phyloP scores from a whole-genome alignment of 1,140 invertebrate genomes.

The Reticulitermes speratus region DNA sequence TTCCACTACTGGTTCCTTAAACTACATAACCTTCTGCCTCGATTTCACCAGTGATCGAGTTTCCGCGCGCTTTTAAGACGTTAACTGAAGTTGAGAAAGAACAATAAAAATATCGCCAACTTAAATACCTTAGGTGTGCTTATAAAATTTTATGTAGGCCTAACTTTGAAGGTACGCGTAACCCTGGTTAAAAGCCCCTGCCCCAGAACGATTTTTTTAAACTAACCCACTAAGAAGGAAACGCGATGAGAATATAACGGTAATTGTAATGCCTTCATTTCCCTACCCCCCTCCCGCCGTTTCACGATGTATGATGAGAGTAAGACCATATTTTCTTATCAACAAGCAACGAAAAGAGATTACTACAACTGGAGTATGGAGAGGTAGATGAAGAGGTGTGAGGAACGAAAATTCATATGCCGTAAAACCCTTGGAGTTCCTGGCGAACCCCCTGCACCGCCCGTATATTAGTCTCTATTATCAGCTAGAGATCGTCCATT shows the following conservation, averaged over 20 bases:
- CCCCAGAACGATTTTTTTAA: neutral
- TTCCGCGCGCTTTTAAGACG: no score
- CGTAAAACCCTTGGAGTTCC: neutral
- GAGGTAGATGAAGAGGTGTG: neutral
- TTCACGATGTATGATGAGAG: neutral
- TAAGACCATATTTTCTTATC: neutral
- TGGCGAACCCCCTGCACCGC: neutral
- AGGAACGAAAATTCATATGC: neutral
- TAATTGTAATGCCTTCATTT: neutral
- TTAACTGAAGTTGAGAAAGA: no score
- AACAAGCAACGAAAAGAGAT: neutral
- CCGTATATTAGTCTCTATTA: neutral
- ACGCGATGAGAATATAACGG: neutral
- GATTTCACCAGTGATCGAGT: no score
- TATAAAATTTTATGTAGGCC: no score
- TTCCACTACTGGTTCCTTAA: no score
- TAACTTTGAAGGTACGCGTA: neutral
- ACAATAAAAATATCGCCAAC: no score
- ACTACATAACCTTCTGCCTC: no score
- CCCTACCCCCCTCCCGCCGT: no score
- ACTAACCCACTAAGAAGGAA: neutral
- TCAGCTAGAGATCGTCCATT: slow-evolving; percentile 1
- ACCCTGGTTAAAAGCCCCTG: neutral
- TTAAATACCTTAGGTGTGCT: no score
- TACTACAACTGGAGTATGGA: neutral